A percentile compares a stretch with the other conserved stretches of the same genome.
phyloP scores from a whole-genome alignment of 92 coral and sea anemone genomes.

The Epizoanthus fatuus region DNA sequence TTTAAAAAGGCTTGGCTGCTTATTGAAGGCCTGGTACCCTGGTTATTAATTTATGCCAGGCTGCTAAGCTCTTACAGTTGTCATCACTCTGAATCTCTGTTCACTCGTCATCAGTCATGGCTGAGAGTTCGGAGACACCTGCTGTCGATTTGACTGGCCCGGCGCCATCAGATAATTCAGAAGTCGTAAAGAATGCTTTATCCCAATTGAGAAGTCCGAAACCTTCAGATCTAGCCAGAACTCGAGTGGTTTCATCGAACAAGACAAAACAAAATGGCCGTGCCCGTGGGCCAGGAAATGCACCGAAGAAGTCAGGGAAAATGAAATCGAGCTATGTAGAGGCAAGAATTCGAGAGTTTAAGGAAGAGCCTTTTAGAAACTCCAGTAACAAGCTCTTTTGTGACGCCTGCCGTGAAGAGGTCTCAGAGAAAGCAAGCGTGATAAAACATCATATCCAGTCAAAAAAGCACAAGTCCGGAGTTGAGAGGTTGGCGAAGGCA shows the following conservation, averaged over 20 bases:
- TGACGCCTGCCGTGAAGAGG: conserved; percentile 63
- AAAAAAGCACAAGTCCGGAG: conserved; percentile 59
- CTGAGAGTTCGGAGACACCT: conserved; percentile 37
- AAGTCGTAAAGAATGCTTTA: conserved; percentile 40
- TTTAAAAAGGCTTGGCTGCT: conserved; percentile 27
- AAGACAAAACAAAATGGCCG: conserved; percentile 40
- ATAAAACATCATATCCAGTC: conserved; percentile 50
- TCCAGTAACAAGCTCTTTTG: conserved; percentile 54
- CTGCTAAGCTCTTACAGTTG: conserved; percentile 44
- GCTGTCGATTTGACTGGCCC: conserved; percentile 38
- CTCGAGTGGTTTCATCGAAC: conserved; percentile 54
- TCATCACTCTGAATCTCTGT: conserved; percentile 7
- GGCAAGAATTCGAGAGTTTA: conserved; percentile 51
- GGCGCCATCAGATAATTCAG: conserved; percentile 44
- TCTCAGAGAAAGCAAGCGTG: conserved; percentile 63
- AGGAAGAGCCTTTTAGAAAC: conserved; percentile 61
- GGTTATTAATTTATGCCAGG: conserved; percentile 50
- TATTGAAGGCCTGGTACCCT: conserved; percentile 47
- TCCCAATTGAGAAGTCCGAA: conserved; percentile 44
- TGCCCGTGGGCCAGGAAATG: conserved; percentile 59
- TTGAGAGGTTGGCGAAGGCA: conserved; percentile 51
- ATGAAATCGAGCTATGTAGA: conserved; percentile 49
- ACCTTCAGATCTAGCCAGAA: conserved; percentile 61
- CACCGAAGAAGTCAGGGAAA: conserved; percentile 34
- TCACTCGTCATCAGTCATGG: conserved; percentile 29